A percentile compares a stretch with the other conserved stretches of the same genome.
These are phyloP conservation scores for Neomonachus schauinslandi DNA, from an alignment of 2,113 vertebrate species.

Conservation along the genomic window DNA sequence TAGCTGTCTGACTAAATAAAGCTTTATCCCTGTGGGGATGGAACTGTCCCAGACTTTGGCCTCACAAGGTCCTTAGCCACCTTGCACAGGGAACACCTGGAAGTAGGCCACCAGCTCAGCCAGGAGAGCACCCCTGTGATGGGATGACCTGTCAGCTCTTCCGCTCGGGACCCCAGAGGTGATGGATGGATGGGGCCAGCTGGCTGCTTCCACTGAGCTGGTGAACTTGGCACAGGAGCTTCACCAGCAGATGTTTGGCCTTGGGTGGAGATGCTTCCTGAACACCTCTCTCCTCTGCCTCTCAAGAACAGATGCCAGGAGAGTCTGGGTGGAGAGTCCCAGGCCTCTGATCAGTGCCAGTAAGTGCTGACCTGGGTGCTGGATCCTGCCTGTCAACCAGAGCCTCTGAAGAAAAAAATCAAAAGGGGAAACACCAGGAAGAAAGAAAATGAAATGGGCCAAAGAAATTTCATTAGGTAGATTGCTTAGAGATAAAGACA, in stretches of 20 bases:
- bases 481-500: constrained; percentile 67
- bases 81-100: not conserved
- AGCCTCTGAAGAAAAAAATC: constrained; percentile 11
- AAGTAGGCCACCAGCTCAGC: not conserved
- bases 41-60: not conserved
- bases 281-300: constrained; percentile 64
- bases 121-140: constrained; percentile 23
- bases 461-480: constrained; percentile 55
- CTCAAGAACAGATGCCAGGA: constrained; percentile 69
- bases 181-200: constrained; percentile 72
- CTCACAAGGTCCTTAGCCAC: rapidly evolving
- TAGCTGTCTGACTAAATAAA: not conserved
- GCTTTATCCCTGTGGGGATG: not conserved
- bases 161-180: constrained; percentile 9
- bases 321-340: constrained; percentile 43
- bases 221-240: constrained; percentile 72
- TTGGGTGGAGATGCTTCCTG: constrained; percentile 71
- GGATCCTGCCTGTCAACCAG: not conserved
- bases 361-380: constrained; percentile 53
- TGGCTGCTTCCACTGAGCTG: constrained; percentile 73
- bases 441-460: not conserved
- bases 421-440: not conserved
- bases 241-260: constrained; percentile 77
- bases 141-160: constrained; percentile 37
- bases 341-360: constrained; percentile 61